Evolutionary conservation across 2,113 vertebrate species (phyloP).

Genomic region (Malurus elegans): DNA sequence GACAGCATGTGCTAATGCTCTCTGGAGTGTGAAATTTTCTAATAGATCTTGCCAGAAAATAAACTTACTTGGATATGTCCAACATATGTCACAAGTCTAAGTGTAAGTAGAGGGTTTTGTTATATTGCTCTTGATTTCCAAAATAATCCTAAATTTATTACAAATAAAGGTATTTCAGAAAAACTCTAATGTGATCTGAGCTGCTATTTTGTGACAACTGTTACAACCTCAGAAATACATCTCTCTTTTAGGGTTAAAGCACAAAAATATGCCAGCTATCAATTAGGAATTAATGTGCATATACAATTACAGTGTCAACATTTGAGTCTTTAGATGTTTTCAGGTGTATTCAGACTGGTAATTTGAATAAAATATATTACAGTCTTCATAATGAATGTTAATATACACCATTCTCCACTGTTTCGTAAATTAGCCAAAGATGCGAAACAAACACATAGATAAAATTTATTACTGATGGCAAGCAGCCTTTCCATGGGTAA

Average conservation of each 20-base stretch:
- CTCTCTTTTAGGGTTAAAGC: neutral
- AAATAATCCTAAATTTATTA: neutral
- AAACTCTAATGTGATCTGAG: neutral
- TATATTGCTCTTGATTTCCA: neutral
- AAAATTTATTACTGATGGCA: neutral
- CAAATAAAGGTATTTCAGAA: neutral
- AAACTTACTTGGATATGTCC: neutral
- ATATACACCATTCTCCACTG: neutral
- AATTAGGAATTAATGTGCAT: neutral
- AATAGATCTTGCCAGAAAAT: neutral
- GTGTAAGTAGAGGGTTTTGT: neutral
- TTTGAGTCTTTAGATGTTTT: neutral
- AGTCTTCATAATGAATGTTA: neutral
- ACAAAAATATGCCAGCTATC: neutral
- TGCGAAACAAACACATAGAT: neutral
- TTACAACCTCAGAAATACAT: neutral
- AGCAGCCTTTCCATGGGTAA: neutral
- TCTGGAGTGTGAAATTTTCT: neutral
- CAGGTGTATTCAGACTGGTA: neutral
- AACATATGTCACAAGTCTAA: neutral
- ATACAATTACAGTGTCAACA: neutral
- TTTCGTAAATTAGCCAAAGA: neutral
- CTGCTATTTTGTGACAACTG: neutral
- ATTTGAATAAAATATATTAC: neutral
- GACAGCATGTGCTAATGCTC: neutral